A percentile compares a stretch with the other conserved stretches of the same genome.
These are phyloP conservation scores for Grantiella picta DNA, from an alignment of 2,113 vertebrate species.

Conservation along the genomic window DNA sequence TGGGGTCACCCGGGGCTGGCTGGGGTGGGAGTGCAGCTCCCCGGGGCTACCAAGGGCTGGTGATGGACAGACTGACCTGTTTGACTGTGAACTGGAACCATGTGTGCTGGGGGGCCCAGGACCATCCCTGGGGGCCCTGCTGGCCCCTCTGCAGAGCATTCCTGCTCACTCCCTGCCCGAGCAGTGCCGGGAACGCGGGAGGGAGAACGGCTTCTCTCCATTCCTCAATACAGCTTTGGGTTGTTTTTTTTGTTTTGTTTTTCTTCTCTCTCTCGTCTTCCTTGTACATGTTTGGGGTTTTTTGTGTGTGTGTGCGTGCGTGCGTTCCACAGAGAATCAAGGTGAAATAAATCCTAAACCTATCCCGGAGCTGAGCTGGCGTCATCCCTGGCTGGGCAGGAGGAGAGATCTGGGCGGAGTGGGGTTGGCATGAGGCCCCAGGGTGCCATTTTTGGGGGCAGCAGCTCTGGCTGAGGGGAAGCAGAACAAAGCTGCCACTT, in stretches of 20 bases:
- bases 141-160: background rate
- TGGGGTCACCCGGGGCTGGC: background rate
- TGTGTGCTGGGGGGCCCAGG: background rate
- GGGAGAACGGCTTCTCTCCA: slow-evolving; percentile 13
- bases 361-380: background rate
- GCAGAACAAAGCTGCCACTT: slow-evolving; percentile 14
- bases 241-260: background rate
- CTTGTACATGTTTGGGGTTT: slow-evolving; percentile 67
- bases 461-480: background rate
- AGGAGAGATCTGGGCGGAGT: background rate
- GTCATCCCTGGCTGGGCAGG: background rate
- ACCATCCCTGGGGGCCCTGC: background rate
- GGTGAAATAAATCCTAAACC: slow-evolving; percentile 70
- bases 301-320: slow-evolving; percentile 62
- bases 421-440: background rate
- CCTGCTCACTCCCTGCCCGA: background rate
- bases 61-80: background rate
- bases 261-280: slow-evolving; percentile 51
- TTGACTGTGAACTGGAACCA: slow-evolving; percentile 4
- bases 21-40: background rate
- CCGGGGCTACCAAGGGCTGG: background rate
- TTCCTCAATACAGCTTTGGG: slow-evolving; percentile 19
- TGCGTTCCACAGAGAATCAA: slow-evolving; percentile 64
- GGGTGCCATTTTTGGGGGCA: background rate
- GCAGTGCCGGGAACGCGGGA: background rate